Conservation (phyloP, 2,113 vertebrate species). For the Pan paniscus region DNA sequence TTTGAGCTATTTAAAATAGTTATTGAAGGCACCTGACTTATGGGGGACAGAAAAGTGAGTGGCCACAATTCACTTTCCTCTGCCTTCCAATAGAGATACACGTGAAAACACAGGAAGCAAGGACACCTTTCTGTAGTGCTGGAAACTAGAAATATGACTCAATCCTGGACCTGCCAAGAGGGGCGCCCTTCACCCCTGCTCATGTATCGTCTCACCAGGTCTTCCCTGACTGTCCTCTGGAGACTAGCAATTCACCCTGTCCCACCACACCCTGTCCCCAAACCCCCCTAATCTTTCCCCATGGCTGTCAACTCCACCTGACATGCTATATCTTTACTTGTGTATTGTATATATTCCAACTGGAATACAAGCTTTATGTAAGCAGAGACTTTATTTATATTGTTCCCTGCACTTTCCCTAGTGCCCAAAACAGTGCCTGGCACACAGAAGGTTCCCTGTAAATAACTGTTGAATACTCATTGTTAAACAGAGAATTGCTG, state of each 20-base stretch:
- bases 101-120: not conserved
- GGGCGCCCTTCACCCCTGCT: not conserved
- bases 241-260: not conserved
- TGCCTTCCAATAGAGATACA: not conserved
- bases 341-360: not conserved
- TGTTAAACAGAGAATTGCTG: not conserved
- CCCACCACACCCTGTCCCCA: not conserved
- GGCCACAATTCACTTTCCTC: not conserved
- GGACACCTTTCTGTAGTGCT: not conserved
- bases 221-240: not conserved
- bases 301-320: not conserved
- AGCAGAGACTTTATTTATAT: not conserved
- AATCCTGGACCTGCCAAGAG: not conserved
- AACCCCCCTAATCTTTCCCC: not conserved
- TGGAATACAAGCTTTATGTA: not conserved
- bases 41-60: not conserved
- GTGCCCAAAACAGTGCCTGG: not conserved
- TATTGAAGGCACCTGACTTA: not conserved
- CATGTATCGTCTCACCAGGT: not conserved
- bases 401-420: not conserved
- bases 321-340: not conserved
- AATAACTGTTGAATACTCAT: not conserved
- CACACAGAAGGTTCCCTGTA: not conserved
- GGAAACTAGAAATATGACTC: not conserved
- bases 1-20: slow-evolving; percentile 1